Evolutionary conservation across 2,797 vertebrate species (phyloP).

Genomic region (Oreortyx pictus): DNA sequence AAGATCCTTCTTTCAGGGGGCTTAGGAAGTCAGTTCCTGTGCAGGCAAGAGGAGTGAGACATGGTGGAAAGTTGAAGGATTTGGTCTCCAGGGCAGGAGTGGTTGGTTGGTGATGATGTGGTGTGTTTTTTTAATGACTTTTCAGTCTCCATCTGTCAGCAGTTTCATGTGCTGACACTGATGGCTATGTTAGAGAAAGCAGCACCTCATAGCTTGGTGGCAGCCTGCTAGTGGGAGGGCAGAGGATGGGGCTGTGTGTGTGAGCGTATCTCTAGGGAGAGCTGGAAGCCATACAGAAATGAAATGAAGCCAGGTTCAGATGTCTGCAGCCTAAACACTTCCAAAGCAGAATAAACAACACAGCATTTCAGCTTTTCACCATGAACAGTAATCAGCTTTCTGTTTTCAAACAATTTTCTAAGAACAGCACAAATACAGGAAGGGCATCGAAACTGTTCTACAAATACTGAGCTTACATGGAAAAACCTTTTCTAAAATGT

Average conservation of each 20-base stretch:
- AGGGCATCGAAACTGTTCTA: neutral
- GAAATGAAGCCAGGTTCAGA: constrained; percentile 49
- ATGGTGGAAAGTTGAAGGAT: constrained; percentile 21
- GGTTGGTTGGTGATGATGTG: neutral
- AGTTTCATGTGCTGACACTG: constrained; percentile 55
- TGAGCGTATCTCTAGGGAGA: constrained; percentile 17
- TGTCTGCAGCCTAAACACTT: constrained; percentile 33
- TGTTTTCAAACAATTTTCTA: constrained; percentile 38
- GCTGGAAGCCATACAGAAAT: constrained; percentile 37
- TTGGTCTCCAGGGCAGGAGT: constrained; percentile 40
- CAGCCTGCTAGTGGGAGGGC: constrained; percentile 57
- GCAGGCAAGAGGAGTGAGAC: constrained; percentile 12
- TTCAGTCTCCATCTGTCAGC: constrained; percentile 64
- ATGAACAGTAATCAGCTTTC: constrained; percentile 7
- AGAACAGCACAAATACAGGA: neutral
- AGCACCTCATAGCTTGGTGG: constrained; percentile 58
- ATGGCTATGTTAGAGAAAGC: constrained; percentile 33
- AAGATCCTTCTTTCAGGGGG: neutral
- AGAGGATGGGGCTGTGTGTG: constrained; percentile 28
- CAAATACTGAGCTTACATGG: neutral
- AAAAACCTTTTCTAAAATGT: constrained; percentile 2
- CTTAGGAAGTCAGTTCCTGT: neutral
- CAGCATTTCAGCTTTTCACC: constrained; percentile 1
- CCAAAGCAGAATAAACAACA: constrained; percentile 43
- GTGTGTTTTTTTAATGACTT: neutral